Evolutionary conservation across 2,888 invertebrate genomes (phyloP), one percentile per base, ranked within the genome.

Genomic region (Dasysyrphus albostriatus): DNA sequence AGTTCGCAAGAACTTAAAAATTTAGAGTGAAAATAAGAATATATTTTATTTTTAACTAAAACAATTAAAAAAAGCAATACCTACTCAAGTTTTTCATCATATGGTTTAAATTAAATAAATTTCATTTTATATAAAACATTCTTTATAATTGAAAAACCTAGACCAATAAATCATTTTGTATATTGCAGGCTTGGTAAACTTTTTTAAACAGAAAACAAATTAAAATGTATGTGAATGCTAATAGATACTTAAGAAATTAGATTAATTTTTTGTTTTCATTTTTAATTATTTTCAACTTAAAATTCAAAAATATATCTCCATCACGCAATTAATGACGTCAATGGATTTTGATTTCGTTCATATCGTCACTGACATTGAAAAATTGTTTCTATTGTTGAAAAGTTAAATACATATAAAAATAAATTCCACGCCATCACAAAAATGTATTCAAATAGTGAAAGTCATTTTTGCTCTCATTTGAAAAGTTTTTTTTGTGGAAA

Each of bases 321-420:
- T 29, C 51, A 24, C 29, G 29, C 12, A 51, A 6, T 14, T 14
- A 14, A 29, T 51, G 51, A 51, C 51, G 51, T 29, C 24, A 51
- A 51, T 51, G 7, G 29, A 51, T 51, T 51, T 51, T 51, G 0
- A 51, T 51, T 51, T 51, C 29, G 24, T 51, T 51, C 29, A 51
- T 51, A 51, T 29, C 51, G 51, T 51, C 51, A 51, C 14, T 51
- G 51, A 51, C 24, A 51, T 51, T 51, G 51, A 51, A 51, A 51
- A 29, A 24, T 3, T 24, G 24, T 51, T 24, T 51, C 14, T 14
- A 4, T 42, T 42, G 14, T 14, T 2, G 42, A 51, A 6, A 51
- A 44, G 2, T 44, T 44, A 44, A n/a, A n/a, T 16, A 12, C 12
- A 51, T 24, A 24, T 24, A 47, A 37, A 42, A n/a, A 14, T 14